Base-by-base conservation (phyloP, 2,113 vertebrate genomes). In the Todiramphus chloris region DNA sequence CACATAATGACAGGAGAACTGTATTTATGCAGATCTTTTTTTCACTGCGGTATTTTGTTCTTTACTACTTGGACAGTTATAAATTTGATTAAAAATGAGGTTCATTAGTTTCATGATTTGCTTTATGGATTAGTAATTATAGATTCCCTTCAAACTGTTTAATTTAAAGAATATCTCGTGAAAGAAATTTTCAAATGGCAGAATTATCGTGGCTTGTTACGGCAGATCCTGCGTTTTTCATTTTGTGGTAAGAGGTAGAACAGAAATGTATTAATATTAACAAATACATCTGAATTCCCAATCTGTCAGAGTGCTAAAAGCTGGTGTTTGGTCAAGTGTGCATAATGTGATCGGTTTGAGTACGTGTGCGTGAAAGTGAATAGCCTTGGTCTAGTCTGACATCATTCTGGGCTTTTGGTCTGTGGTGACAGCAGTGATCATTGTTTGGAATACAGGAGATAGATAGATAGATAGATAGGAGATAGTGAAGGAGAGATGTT, bases 271-370 rank as follows among this genome's bases (percentile, higher is more conserved):
- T 69, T 90, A 59, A 23, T 77, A 23, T 11, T 55, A 68, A 69
- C 41, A 90, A 91, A 60, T 48, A 27, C 11, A 5, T 55, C 62
- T 80, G 15, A 73, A 76, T 79, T 92, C 68, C 20, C 51, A 66
- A 5, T 62, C 92, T 96, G 58, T 92, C 76, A 83, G 84, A 92
- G 74, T 69, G 43, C n/a, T 89, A 43, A 58, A 87, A 94, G 43
- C 17, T 84, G 63, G 31, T 10, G 82, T 85, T 95, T 87, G 55
- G 62, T 89, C 35, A 51, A 66, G 69, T 80, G 60, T 76, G 10
- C 2, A 2, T 68, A 21, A 43, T 39, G 41, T 33, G 31, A 21
- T 89, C 20, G 66, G 31, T 55, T 50, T n/a, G n/a, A 70, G 31
- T 83, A 73, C 28, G 35, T 35, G 4, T 74, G 87, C 41, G 28